A percentile compares a stretch with the other conserved stretches of the same genome.
These are phyloP conservation scores for rat (Rattus norvegicus) DNA, from an alignment of 2,113 vertebrate genomes.

Conservation along the genomic window GRCr8 NC_086032.1:3664001-3664500, in stretches of 20 bases:
- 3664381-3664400: too few relatives aligned
- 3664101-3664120: slow-evolving; percentile 13
- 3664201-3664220: background rate
- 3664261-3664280: background rate
- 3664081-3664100: background rate
- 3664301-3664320: too few relatives aligned
- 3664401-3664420: too few relatives aligned
- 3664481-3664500: too few relatives aligned
- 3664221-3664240: background rate
- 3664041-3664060: background rate
- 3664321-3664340: background rate
- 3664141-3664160: too few relatives aligned
- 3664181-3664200: background rate
- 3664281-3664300: background rate
- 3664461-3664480: too few relatives aligned
- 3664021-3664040: background rate
- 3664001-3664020: background rate
- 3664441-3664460: too few relatives aligned
- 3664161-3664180: background rate
- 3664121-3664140: slow-evolving; percentile 32
- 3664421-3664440: too few relatives aligned
- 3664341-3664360: too few relatives aligned
- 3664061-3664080: background rate
- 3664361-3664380: too few relatives aligned
- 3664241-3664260: background rate